Conservation (phyloP, 2,797 vertebrate species). For the Notoglanidium macrostoma region DNA sequence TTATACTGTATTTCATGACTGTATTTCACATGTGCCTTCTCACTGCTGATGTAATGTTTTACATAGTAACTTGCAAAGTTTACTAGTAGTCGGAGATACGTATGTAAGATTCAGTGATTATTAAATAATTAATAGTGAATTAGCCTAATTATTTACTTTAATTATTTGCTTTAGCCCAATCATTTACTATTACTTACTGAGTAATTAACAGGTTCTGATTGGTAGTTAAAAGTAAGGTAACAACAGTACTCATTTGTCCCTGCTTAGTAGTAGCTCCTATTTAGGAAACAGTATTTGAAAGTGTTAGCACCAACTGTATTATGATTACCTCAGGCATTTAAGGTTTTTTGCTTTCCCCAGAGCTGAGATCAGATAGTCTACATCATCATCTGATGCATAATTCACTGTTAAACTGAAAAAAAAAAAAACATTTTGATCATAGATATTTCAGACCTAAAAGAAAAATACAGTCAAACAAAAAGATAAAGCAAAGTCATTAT, state of each 20-base stretch:
- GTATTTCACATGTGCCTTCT: too few species aligned
- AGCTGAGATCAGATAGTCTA: slow-evolving; percentile 39
- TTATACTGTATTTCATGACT: too few species aligned
- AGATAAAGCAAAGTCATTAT: neutral
- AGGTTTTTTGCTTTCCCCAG: slow-evolving; percentile 27
- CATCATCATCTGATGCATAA: slow-evolving; percentile 23
- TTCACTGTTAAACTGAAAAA: slow-evolving; percentile 17
- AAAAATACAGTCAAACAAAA: neutral
- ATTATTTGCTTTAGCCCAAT: too few species aligned
- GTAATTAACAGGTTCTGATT: neutral
- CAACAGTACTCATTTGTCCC: neutral
- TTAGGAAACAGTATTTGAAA: neutral
- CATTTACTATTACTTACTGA: too few species aligned
- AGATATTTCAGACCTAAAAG: too few species aligned
- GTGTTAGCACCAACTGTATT: neutral
- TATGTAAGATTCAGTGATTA: too few species aligned
- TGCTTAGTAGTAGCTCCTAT: neutral
- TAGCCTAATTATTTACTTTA: too few species aligned
- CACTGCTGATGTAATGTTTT: too few species aligned
- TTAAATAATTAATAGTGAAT: too few species aligned
- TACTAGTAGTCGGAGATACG: too few species aligned
- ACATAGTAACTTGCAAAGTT: too few species aligned
- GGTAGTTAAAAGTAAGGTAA: neutral
- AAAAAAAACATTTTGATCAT: neutral
- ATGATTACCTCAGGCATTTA: slow-evolving; percentile 17